Conservation (phyloP, 2,113 vertebrate species). For the Montifringilla adamsi region DNA sequence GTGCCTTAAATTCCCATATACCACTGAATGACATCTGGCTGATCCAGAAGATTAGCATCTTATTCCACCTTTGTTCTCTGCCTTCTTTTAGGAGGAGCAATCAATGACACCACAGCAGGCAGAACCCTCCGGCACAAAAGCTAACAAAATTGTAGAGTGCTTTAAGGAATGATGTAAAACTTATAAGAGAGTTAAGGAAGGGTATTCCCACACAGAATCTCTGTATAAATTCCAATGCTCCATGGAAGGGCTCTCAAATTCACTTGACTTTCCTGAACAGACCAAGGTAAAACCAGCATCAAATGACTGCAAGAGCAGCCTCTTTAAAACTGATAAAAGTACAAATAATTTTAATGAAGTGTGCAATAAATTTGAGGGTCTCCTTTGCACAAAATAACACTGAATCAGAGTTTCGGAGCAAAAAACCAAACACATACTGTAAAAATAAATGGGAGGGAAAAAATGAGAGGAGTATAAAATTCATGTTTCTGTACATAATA, state of each 20-base stretch:
- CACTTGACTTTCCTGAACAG: neutral
- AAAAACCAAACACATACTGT: neutral
- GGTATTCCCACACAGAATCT: neutral
- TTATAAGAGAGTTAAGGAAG: neutral
- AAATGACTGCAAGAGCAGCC: neutral
- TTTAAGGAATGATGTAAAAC: constrained; percentile 2
- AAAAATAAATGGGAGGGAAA: neutral
- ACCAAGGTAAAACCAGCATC: neutral
- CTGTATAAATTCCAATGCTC: neutral
- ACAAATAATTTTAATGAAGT: neutral
- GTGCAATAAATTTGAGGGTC: neutral
- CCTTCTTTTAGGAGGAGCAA: constrained; percentile 31
- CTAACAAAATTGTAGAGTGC: neutral
- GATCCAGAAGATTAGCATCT: constrained; percentile 34
- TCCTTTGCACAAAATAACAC: neutral
- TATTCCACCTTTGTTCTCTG: constrained; percentile 45
- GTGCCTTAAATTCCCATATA: neutral
- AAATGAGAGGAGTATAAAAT: neutral
- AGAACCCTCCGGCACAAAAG: neutral
- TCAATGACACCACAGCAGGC: constrained; percentile 28
- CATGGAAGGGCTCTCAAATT: neutral
- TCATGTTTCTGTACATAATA: neutral
- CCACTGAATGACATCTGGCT: neutral
- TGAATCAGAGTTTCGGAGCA: neutral
- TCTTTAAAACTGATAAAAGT: neutral